A percentile compares a stretch with the other conserved stretches of the same genome.
Evolutionary conservation across 1,140 invertebrate species (phyloP).

Genomic region (Chrysopa pallens): DNA sequence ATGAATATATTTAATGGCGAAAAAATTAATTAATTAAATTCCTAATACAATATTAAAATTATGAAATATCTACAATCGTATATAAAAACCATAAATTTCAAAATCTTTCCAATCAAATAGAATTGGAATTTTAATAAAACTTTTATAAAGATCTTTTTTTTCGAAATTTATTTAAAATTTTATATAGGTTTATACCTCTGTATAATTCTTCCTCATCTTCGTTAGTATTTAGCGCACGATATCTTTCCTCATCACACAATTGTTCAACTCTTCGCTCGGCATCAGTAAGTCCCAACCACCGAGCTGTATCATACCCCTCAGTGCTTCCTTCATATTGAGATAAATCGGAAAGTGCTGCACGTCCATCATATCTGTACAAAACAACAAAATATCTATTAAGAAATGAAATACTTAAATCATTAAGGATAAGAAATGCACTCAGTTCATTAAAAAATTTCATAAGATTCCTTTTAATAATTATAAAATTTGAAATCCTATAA

Average conservation of each 20-base stretch:
- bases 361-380: conserved; percentile 78
- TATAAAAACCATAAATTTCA: too few relatives aligned
- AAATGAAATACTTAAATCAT: conserved; percentile 6
- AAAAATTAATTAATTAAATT: too few relatives aligned
- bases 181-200: conserved; percentile 39
- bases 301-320: conserved; percentile 49
- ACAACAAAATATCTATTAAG: conserved; percentile 21
- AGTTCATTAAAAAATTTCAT: background rate
- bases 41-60: too few relatives aligned
- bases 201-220: conserved; percentile 70
- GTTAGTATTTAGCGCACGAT: conserved; percentile 69
- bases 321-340: conserved; percentile 48
- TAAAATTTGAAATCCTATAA: too few relatives aligned
- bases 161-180: too few relatives aligned
- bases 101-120: too few relatives aligned
- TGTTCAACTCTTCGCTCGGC: conserved; percentile 69
- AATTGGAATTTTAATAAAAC: too few relatives aligned
- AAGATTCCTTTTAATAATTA: too few relatives aligned
- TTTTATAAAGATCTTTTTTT: too few relatives aligned
- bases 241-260: conserved; percentile 79
- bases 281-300: conserved; percentile 44
- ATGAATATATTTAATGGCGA: too few relatives aligned
- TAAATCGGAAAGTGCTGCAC: conserved; percentile 72
- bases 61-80: too few relatives aligned
- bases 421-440: conserved; percentile 1